Conservation (phyloP, 1,140 invertebrate species). For the Latrodectus geometricus region DNA sequence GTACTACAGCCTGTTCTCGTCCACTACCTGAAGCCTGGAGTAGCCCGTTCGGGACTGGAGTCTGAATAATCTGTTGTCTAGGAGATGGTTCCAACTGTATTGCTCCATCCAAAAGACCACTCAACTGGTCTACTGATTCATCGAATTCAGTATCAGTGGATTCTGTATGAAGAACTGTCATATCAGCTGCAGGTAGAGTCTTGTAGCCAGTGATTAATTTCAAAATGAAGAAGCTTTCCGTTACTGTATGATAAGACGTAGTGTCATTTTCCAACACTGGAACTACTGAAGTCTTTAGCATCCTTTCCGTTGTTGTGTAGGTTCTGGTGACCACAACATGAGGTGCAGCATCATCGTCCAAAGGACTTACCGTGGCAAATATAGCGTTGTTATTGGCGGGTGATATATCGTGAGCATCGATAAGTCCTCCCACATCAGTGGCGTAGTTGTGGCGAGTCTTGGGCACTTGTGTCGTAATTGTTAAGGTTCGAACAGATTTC, state of each 20-base stretch:
- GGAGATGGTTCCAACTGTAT: constrained; percentile 47
- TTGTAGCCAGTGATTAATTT: constrained; percentile 66
- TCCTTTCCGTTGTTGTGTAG: constrained; percentile 65
- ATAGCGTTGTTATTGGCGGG: constrained; percentile 58
- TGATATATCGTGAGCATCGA: constrained; percentile 63
- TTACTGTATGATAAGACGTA: constrained; percentile 65
- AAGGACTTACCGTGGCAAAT: constrained; percentile 41
- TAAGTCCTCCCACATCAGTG: constrained; percentile 37
- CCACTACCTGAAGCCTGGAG: constrained; percentile 59
- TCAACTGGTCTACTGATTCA: constrained; percentile 31
- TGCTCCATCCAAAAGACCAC: constrained; percentile 17
- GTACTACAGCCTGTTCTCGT: constrained; percentile 67
- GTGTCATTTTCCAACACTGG: constrained; percentile 63
- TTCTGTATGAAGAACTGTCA: constrained; percentile 63
- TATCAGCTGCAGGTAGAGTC: constrained; percentile 64
- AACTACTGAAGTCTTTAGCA: constrained; percentile 64
- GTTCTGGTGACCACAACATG: constrained; percentile 65
- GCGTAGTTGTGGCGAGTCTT: constrained; percentile 81
- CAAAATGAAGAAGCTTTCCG: constrained; percentile 65
- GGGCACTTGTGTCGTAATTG: constrained; percentile 78
- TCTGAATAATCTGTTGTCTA: constrained; percentile 42
- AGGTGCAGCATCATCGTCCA: constrained; percentile 57
- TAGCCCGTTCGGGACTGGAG: constrained; percentile 37
- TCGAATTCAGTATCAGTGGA: constrained; percentile 48
- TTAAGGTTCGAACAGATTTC: constrained; percentile 64